Base-by-base conservation (phyloP, 2,797 vertebrate species). In the Epinephelus malabaricus region DNA sequence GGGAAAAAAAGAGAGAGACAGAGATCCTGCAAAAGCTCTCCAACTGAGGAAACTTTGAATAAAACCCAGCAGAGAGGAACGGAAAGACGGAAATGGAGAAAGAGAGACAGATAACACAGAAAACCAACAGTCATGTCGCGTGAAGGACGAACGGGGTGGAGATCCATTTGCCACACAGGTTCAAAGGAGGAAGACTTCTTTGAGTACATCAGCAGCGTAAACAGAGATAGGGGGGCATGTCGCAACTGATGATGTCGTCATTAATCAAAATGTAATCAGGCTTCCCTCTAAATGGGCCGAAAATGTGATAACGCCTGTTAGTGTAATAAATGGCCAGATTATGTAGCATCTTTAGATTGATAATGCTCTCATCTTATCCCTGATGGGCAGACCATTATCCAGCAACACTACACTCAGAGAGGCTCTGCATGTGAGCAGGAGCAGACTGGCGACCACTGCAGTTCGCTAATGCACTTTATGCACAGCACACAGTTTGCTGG, bases 181-280 rank as follows among this genome's bases (percentile, higher is more conserved):
- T 71, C n/a, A 9, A n/a, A 59, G 40, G 11, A 43, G 40, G 59
- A 46, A 56, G 67, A 74, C 23, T 21, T 77, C 69, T 66, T 40
- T 15, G 60, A 76, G 65, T 49, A 49, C 68, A 61, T 81, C 49
- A 80, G 54, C 69, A 19, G 60, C 21, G 59, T 61, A 82, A 86
- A 73, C 63, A 43, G 65, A 83, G 84, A 55, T 56, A 43, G 50
- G 61, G 34, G 61, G 50, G 56, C 65, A 54, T 14, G 34, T 8
- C 58, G 46, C 56, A 47, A 68, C 58, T n/a, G 49, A 59, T 58
- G 61, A 83, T 63, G 60, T 45, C n/a, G 5, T 79, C 78, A 76
- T 86, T 61, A 64, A 68, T 86, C 81, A 79, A 80, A 89, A 83
- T 85, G 73, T 55, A 79, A 88, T 91, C 81, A 79, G 80, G 47